Evolutionary conservation across 53 echinoderm and acorn worm genomes (phyloP).

Genomic region (Henricia sp.): DNA sequence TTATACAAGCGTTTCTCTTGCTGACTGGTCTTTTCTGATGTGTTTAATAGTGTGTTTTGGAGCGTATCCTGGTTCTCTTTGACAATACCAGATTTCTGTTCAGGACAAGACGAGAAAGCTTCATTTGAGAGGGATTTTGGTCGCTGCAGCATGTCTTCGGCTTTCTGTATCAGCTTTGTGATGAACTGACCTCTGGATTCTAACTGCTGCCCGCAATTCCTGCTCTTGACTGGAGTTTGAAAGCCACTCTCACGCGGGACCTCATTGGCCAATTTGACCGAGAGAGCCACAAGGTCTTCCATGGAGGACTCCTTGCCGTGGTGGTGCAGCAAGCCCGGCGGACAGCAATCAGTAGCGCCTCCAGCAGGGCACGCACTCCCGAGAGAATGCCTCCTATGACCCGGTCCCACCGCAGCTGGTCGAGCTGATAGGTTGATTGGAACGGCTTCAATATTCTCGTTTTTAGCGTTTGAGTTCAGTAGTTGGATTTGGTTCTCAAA

Average conservation of each 20-base stretch:
- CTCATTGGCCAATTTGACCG: conserved; percentile 6
- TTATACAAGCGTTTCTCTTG: neutral
- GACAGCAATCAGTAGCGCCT: neutral
- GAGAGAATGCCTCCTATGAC: neutral
- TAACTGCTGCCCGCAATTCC: neutral
- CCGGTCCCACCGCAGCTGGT: neutral
- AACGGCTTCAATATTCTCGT: neutral
- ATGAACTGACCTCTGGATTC: neutral
- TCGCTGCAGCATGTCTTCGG: conserved; percentile 7
- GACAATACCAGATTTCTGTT: no score
- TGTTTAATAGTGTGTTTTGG: neutral
- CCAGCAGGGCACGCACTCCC: neutral
- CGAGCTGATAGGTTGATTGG: neutral
- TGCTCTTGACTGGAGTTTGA: no score
- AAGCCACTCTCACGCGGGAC: neutral
- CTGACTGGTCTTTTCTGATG: neutral
- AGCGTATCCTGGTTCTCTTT: neutral
- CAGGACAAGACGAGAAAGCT: neutral
- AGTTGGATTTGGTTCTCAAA: neutral
- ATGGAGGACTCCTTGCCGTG: neutral
- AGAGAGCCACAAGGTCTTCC: conserved; percentile 35
- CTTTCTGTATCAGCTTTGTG: neutral
- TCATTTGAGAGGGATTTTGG: neutral
- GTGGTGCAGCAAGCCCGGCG: neutral
- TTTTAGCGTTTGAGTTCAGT: neutral